Base-by-base conservation (phyloP, 2,888 invertebrate species). In the Cephus pulcher region DNA sequence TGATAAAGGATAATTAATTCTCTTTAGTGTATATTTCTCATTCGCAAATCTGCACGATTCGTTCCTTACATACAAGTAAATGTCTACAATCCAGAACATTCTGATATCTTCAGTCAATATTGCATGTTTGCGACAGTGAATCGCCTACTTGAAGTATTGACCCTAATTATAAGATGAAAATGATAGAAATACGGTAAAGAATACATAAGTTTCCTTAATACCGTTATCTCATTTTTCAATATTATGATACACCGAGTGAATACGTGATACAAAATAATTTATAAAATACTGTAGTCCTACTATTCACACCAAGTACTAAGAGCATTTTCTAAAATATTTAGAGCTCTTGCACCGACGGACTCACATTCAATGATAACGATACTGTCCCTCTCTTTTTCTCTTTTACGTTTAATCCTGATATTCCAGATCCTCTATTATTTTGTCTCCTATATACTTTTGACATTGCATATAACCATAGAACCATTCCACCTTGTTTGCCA, bases 281-380 rank as follows among this genome's bases (percentile, higher is more conserved):
- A 82, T 79, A 82, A 85, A 83, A 85, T 84, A 84, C 82, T 84
- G 84, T 80, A 80, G 75, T 80, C 15, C 40, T 76, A 81, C 78
- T 69, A 71, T 56, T 76, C 74, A 80, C 81, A 81, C 80, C 83
- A 70, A 78, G 70, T 75, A 76, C 75, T 80, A 74, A 79, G 40
- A 79, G 80, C 78, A 74, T 82, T 3, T 56, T 56, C 23, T 56
- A 23, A 23, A 56, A 56, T 56, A 56, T 23, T 56, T 56, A 56
- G 40, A 56, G 23, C 40, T 56, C 40, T 23, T 56, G 23, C 40
- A 56, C 40, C 23, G 40, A 56, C 40, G 23, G 23, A 56, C 40
- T 15, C 40, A 23, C 40, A 56, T 56, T 23, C 40, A 23, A 56
- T 56, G 40, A 56, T 56, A 56, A 56, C 40, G 40, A 56, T 56